These are phyloP conservation scores for Oreochromis aureus DNA, from an alignment of 2,113 vertebrate genomes.

Conservation along the genomic window DNA sequence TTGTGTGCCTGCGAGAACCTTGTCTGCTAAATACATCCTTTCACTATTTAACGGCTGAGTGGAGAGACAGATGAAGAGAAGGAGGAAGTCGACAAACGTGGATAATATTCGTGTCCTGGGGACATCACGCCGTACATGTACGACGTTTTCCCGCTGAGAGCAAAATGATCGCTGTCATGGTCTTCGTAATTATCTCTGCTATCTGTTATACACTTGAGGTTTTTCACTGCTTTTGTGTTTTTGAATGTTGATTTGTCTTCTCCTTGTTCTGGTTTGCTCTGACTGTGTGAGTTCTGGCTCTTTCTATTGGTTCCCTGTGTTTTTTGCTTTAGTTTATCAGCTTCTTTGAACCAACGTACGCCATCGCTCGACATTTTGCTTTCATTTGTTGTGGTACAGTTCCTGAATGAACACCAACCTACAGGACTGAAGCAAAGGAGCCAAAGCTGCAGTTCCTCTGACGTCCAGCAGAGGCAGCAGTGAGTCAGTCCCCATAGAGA, in stretches of 20 bases:
- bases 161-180: not conserved
- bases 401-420: not conserved
- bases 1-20: not conserved
- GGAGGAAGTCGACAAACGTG: not conserved
- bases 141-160: not conserved
- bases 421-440: not conserved
- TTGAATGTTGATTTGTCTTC: not conserved
- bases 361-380: not conserved
- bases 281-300: not conserved
- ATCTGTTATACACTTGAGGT: not conserved
- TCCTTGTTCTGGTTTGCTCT: not conserved
- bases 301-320: not conserved
- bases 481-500: not conserved
- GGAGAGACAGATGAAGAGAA: not conserved
- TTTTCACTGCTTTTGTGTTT: rapidly evolving
- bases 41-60: not conserved
- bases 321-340: not conserved
- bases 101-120: not conserved
- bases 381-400: not conserved
- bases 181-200: not conserved
- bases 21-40: not conserved
- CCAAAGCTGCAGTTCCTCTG: rapidly evolving
- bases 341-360: rapidly evolving
- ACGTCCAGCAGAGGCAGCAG: not conserved
- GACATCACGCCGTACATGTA: rapidly evolving